Evolutionary conservation across 2,797 vertebrate genomes (phyloP).

Genomic region (Schizopygopsis pylzovi): DNA sequence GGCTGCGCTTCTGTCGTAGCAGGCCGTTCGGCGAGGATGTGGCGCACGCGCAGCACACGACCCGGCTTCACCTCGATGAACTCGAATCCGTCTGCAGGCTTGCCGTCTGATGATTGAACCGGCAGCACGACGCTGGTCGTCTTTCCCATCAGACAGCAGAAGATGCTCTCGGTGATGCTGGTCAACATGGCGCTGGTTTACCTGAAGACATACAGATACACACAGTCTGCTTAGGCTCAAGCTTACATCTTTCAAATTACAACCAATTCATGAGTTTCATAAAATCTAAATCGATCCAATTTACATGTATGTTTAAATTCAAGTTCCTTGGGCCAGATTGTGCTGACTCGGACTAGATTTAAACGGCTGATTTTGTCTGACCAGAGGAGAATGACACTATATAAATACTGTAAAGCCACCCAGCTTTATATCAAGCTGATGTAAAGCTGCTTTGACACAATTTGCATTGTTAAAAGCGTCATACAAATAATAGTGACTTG

Average conservation of each 20-base stretch:
- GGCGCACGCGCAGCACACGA: conserved; percentile 87
- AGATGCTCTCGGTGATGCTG: conserved; percentile 89
- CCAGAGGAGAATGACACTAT: too few species aligned
- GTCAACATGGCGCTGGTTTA: conserved; percentile 85
- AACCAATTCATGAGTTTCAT: background rate
- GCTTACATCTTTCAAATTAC: background rate
- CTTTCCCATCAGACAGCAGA: conserved; percentile 95
- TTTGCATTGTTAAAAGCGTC: too few species aligned
- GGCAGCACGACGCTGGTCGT: conserved; percentile 86
- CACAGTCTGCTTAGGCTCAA: background rate
- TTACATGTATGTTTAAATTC: background rate
- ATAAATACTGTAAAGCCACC: too few species aligned
- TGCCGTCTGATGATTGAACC: conserved; percentile 81
- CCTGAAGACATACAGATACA: conserved; percentile 41
- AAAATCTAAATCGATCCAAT: background rate
- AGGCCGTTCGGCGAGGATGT: conserved; percentile 76
- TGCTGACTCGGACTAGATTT: too few species aligned
- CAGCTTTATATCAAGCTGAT: too few species aligned
- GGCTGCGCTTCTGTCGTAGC: conserved; percentile 56
- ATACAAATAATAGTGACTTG: too few species aligned
- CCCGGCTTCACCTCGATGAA: conserved; percentile 97
- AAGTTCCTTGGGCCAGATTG: background rate
- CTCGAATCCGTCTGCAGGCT: conserved; percentile 83
- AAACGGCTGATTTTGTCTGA: too few species aligned
- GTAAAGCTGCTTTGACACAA: too few species aligned